A percentile compares a stretch with the other conserved stretches of the same genome.
These are phyloP conservation scores for Hypocryptadius cinnamomeus DNA, from an alignment of 2,113 vertebrate species.

Conservation along the genomic window DNA sequence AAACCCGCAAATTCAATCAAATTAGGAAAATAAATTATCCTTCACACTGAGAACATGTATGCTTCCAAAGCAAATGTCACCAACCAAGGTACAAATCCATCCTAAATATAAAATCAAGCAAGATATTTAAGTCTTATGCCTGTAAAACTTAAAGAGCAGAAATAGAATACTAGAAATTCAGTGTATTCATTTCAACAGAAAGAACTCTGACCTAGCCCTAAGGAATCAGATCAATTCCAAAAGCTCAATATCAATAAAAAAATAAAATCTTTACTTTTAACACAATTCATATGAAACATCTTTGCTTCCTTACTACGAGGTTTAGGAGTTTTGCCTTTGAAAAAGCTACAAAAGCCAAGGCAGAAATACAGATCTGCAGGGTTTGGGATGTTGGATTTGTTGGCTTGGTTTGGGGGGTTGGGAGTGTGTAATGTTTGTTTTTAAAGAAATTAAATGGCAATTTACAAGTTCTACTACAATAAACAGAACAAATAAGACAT, in stretches of 20 bases:
- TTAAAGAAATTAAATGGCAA: not conserved
- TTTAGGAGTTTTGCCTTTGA: not conserved
- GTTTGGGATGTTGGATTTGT: not conserved
- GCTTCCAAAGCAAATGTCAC: not conserved
- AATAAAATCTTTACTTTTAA: not conserved
- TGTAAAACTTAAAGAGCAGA: not conserved
- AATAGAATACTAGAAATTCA: not conserved
- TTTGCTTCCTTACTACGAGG: not conserved
- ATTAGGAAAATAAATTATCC: constrained; percentile 1
- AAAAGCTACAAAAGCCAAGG: not conserved
- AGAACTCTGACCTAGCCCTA: not conserved
- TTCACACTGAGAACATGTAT: not conserved
- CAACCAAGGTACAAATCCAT: not conserved
- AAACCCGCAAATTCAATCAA: not conserved
- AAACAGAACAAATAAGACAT: not conserved
- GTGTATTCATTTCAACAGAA: not conserved
- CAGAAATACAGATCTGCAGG: not conserved
- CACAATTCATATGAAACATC: not conserved
- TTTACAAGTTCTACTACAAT: not conserved
- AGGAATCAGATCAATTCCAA: not conserved
- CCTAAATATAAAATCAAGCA: not conserved
- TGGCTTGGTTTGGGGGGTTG: not conserved
- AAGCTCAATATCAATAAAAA: not conserved
- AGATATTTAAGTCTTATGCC: not conserved
- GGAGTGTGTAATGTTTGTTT: not conserved